These are phyloP conservation scores for Valencia hispanica DNA, from an alignment of 2,797 vertebrate species.

Conservation along the genomic window DNA sequence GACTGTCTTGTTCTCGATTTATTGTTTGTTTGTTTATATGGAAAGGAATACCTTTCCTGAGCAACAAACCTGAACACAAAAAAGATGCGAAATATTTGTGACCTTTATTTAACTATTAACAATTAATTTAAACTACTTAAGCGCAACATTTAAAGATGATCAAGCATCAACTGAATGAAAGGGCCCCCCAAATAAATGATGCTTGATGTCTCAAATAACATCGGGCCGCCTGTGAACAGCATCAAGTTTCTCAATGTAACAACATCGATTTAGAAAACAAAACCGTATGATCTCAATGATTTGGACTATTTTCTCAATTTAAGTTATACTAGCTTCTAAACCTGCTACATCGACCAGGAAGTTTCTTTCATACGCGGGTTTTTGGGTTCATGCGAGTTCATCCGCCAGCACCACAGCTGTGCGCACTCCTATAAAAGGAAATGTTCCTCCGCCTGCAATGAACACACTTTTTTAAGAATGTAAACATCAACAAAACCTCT, in stretches of 20 bases:
- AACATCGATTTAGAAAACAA: background rate
- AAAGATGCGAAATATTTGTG: background rate
- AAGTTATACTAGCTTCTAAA: background rate
- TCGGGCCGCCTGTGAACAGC: background rate
- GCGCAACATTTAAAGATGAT: background rate
- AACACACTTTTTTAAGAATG: background rate
- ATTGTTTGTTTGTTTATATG: background rate
- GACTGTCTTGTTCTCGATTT: background rate
- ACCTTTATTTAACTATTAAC: background rate
- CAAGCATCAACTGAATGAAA: background rate
- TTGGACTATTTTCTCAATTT: background rate
- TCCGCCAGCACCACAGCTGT: background rate
- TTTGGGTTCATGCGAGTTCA: conserved; percentile 6
- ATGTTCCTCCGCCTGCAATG: background rate
- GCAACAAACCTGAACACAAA: background rate
- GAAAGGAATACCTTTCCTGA: background rate
- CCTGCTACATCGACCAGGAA: background rate
- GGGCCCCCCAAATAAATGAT: background rate
- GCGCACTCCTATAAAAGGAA: conserved; percentile 51
- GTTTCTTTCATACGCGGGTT: background rate
- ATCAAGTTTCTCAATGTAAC: background rate
- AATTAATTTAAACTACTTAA: background rate
- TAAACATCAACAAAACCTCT: background rate
- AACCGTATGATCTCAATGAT: background rate
- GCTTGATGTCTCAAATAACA: background rate